Evolutionary conservation across 2,113 vertebrate genomes (phyloP).

Genomic region (Rhabdomys dilectus): DNA sequence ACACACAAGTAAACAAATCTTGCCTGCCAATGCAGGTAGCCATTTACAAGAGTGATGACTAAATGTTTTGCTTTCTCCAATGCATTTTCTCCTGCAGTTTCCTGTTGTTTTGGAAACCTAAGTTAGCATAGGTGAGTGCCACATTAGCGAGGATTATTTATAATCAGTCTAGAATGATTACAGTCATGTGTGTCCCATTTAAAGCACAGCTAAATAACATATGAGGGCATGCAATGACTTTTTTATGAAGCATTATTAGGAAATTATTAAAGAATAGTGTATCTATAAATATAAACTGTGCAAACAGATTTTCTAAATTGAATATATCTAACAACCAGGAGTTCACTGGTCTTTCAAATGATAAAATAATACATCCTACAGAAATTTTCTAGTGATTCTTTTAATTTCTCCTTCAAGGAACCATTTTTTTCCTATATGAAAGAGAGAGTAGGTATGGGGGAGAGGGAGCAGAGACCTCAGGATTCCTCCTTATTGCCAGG

Average conservation of each 20-base stretch:
- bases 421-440: not conserved
- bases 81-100: not conserved
- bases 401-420: not conserved
- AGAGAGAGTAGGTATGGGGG: too few species aligned
- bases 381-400: not conserved
- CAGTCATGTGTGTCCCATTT: conserved; percentile 3
- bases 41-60: not conserved
- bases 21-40: not conserved
- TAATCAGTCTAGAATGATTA: conserved; percentile 21
- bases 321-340: not conserved
- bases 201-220: conserved; percentile 38
- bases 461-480: not conserved
- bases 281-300: not conserved
- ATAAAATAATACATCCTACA: not conserved
- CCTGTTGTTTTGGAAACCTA: conserved; percentile 17
- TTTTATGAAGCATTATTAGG: not conserved
- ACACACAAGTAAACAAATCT: not conserved
- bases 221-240: not conserved
- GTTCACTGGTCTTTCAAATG: not conserved
- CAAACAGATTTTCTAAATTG: not conserved
- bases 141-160: not conserved
- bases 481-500: not conserved
- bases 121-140: not conserved
- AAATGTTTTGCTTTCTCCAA: not conserved
- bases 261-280: conserved; percentile 22